Base-by-base conservation (phyloP, 1,140 invertebrate species). In the Potamilus streckersoni region DNA sequence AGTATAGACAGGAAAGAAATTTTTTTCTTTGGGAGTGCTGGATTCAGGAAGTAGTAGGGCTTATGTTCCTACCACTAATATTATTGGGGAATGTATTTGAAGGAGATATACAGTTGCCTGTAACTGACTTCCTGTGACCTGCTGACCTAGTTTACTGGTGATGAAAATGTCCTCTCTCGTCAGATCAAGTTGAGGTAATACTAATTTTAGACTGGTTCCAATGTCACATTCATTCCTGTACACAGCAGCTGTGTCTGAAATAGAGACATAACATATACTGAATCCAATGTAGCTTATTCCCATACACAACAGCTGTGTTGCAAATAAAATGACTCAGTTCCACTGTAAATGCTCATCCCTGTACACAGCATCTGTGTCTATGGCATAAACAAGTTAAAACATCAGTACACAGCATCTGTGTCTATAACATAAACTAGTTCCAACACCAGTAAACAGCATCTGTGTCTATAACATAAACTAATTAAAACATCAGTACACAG, bases 331-430 rank as follows among this genome's bases (percentile, higher is more conserved):
- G 27, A 4, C 27, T 31, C 27, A 70, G 90, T 81, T 57, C 93
- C 93, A 86, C 95, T 93, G 70, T 92, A 90, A 74, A 31, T 89
- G 81, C 90, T 96, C 95, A 91, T 95, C 96, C 72, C 90, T 88
- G 88, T 95, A 95, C 2, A 93, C 93, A 74, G 91, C 90, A 27
- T 94, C 94, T 56, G 94, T 95, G 89, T 96, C 95, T 95, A 76
- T 15, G 82, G 77, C 59, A 70, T 61, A 76, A 81, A 66, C 38
- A 49, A 31, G 4, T 31, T 31, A 1, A 1, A 31, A 31, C 27
- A 31, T 31, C 27, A 31, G 27, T 31, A 31, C 1, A 31, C 2
- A 31, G 2, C 27, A 27, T 27, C 27, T 31, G 27, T 31, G 27
- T 31, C 27, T 2, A 31, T 31, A 31, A 2, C 27, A 31, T 31